phyloP scores from a whole-genome alignment of 2,797 vertebrate species.

The Enteromius radiatus region DNA sequence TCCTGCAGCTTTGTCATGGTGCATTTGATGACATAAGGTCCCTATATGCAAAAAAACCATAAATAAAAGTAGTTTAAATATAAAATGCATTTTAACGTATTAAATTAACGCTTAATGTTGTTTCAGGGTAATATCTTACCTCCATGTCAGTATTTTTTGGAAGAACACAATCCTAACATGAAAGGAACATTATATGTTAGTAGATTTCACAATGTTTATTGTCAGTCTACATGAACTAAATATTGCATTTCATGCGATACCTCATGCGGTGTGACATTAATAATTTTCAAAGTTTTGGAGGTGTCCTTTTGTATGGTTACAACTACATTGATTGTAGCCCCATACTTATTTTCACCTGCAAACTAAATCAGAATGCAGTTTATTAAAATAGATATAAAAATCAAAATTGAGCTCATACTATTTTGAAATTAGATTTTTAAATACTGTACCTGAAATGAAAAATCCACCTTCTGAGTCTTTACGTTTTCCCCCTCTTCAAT shows the following conservation, averaged over 20 bases:
- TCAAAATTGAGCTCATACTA: background rate
- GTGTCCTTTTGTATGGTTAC: conserved; percentile 46
- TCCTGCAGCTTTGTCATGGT: conserved; percentile 46
- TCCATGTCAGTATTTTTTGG: background rate
- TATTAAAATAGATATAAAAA: background rate
- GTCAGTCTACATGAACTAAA: background rate
- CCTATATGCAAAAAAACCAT: conserved; percentile 27
- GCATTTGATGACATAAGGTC: conserved; percentile 38
- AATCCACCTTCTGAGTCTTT: conserved; percentile 14
- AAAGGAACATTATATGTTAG: conserved; percentile 22
- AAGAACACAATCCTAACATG: conserved; percentile 33
- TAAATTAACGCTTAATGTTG: background rate
- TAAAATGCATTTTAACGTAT: background rate
- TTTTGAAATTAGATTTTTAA: background rate
- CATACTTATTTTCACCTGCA: conserved; percentile 62
- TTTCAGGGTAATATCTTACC: conserved; percentile 41
- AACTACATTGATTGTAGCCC: conserved; percentile 47
- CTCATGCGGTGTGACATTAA: conserved; percentile 19
- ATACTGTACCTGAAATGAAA: conserved; percentile 52
- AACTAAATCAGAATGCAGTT: conserved; percentile 58
- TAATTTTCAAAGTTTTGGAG: conserved; percentile 27
- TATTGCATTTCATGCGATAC: conserved; percentile 37
- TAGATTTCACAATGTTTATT: background rate
- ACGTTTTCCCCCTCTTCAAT: conserved; percentile 39
- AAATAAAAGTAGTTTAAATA: background rate